Conservation (phyloP, 2,113 vertebrate genomes). For the Callionymus lyra region DNA sequence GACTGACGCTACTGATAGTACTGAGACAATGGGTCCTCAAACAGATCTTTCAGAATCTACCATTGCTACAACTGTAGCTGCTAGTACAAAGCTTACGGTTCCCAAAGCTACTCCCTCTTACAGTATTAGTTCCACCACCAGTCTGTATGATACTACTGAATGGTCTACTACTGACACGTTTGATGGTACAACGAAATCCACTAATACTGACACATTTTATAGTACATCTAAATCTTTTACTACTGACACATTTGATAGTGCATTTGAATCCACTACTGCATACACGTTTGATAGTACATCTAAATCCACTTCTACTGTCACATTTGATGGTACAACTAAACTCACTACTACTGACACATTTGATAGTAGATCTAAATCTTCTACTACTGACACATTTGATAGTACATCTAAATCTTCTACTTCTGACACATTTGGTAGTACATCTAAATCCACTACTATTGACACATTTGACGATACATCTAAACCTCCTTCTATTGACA, state of each 20-base stretch:
- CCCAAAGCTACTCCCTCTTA: not conserved
- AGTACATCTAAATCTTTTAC: not conserved
- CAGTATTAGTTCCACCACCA: not conserved
- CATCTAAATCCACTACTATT: too few species aligned
- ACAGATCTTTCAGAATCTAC: not conserved
- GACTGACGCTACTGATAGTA: not conserved
- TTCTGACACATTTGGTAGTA: not conserved
- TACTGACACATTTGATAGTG: not conserved
- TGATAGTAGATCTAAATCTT: too few species aligned
- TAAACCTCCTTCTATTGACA: too few species aligned
- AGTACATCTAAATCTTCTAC: not conserved
- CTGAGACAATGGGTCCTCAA: not conserved
- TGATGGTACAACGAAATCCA: too few species aligned
- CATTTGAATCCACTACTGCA: too few species aligned
- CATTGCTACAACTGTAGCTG: not conserved
- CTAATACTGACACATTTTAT: conserved; percentile 10
- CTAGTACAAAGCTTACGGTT: not conserved
- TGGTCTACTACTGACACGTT: not conserved
- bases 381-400: not conserved
- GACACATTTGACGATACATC: too few species aligned
- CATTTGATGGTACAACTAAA: too few species aligned
- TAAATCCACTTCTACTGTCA: not conserved
- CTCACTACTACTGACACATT: not conserved
- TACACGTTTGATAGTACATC: not conserved
- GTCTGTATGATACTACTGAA: not conserved